These are phyloP conservation scores for Caenorhabditis sp. DNA, from an alignment of 2,888 invertebrate species.

Conservation along the genomic window DNA sequence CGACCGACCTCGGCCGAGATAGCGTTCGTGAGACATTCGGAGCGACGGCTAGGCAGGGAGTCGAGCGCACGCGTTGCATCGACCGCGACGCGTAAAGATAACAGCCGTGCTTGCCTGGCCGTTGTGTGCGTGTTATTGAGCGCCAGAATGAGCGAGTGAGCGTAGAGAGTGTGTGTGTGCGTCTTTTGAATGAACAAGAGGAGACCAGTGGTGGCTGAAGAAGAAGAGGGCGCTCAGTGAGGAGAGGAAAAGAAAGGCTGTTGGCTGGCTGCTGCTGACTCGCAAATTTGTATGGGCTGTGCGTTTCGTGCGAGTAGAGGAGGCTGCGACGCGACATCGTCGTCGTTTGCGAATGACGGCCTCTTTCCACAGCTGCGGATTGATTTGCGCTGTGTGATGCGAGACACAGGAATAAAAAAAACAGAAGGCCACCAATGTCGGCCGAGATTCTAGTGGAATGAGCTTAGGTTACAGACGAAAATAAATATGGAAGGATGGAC, in stretches of 20 bases:
- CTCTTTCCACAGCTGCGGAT: slow-evolving; percentile 60
- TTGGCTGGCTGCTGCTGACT: slow-evolving; percentile 48
- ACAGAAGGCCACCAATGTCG: slow-evolving; percentile 8
- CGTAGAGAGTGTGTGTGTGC: slow-evolving; percentile 42
- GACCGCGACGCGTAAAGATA: slow-evolving; percentile 60
- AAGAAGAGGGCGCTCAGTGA: slow-evolving; percentile 42
- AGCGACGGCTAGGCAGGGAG: slow-evolving; percentile 60
- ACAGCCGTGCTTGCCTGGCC: slow-evolving; percentile 58
- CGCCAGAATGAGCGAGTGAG: slow-evolving; percentile 43
- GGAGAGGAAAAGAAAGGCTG: slow-evolving; percentile 43
- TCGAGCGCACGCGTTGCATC: slow-evolving; percentile 59
- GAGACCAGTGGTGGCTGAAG: slow-evolving; percentile 28
- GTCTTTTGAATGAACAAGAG: slow-evolving; percentile 50
- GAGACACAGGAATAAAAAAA: slow-evolving; percentile 38
- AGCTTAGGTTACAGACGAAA: neutral
- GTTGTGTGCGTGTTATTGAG: slow-evolving; percentile 48
- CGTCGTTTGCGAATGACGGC: slow-evolving; percentile 59
- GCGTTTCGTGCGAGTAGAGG: slow-evolving; percentile 50
- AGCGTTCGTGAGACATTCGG: slow-evolving; percentile 64
- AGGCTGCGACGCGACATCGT: slow-evolving; percentile 56
- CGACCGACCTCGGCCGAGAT: slow-evolving; percentile 64
- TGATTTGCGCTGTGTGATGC: slow-evolving; percentile 62
- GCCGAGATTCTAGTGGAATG: slow-evolving; percentile 23
- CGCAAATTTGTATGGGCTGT: slow-evolving; percentile 61
- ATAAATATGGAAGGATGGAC: neutral